Conservation (phyloP, 1,140 invertebrate genomes). For the Zaprionus tsacasi region DNA sequence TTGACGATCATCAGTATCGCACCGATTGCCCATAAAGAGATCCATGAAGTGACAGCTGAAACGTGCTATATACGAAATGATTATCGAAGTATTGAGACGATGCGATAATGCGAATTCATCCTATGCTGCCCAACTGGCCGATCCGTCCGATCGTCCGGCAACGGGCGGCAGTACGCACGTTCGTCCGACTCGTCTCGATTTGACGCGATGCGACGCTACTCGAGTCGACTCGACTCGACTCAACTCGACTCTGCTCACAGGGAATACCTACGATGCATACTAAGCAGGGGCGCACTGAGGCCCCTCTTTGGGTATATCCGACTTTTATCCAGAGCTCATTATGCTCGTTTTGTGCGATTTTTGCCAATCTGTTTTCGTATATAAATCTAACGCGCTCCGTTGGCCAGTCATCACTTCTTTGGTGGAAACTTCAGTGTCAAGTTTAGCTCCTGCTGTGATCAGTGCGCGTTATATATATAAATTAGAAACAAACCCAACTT, state of each 20-base stretch:
- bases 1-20: conserved; percentile 5
- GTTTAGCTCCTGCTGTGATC: conserved; percentile 84
- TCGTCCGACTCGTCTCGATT: conserved; percentile 32
- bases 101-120: conserved; percentile 48
- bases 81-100: conserved; percentile 19
- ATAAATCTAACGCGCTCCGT: conserved; percentile 82
- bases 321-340: conserved; percentile 67
- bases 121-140: conserved; percentile 1
- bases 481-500: not conserved
- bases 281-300: conserved; percentile 53
- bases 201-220: conserved; percentile 14
- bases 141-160: conserved; percentile 43
- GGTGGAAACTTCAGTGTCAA: conserved; percentile 84
- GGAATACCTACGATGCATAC: conserved; percentile 53
- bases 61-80: conserved; percentile 17
- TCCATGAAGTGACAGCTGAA: conserved; percentile 29
- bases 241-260: conserved; percentile 30
- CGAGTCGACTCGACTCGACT: not conserved
- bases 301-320: conserved; percentile 75
- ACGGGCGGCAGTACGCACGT: conserved; percentile 56
- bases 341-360: conserved; percentile 61
- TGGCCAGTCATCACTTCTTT: conserved; percentile 82
- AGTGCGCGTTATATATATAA: conserved; percentile 50
- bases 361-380: conserved; percentile 68
- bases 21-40: conserved; percentile 34